phyloP scores from a whole-genome alignment of 2,888 invertebrate species.

The Melanostoma mellinum region DNA sequence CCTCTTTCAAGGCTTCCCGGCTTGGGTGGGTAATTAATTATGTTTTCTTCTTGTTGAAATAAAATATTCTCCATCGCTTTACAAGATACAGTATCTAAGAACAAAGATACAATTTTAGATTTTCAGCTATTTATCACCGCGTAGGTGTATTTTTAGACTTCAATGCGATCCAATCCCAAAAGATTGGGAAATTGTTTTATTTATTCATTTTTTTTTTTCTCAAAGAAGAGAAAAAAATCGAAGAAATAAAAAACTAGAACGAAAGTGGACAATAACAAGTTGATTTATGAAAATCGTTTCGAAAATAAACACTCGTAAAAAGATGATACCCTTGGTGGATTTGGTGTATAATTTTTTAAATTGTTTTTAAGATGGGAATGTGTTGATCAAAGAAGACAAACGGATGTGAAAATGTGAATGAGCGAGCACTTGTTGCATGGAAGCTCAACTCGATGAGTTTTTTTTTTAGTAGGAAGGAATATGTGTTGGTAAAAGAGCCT shows the following conservation, averaged over 20 bases:
- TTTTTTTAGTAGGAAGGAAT: too few relatives aligned
- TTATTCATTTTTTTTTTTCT: slow-evolving; percentile 27
- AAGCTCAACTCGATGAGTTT: too few relatives aligned
- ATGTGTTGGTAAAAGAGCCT: too few relatives aligned
- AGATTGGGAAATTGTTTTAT: slow-evolving; percentile 58
- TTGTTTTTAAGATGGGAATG: not conserved
- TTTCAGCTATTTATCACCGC: slow-evolving; percentile 48
- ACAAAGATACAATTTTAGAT: slow-evolving; percentile 52
- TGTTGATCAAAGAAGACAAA: too few relatives aligned
- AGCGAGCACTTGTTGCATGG: too few relatives aligned
- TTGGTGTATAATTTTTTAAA: not conserved
- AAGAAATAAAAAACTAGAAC: slow-evolving; percentile 30
- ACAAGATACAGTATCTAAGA: slow-evolving; percentile 5
- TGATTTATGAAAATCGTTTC: slow-evolving; percentile 51
- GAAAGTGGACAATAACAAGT: slow-evolving; percentile 48
- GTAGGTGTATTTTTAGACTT: slow-evolving; percentile 60
- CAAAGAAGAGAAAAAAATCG: slow-evolving; percentile 5
- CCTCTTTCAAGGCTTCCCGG: slow-evolving; percentile 42
- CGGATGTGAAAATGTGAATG: too few relatives aligned
- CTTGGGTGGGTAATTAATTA: slow-evolving; percentile 52
- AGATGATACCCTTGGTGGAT: slow-evolving; percentile 7
- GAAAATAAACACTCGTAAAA: slow-evolving; percentile 16
- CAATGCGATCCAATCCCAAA: slow-evolving; percentile 48
- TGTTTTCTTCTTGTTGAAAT: slow-evolving; percentile 39
- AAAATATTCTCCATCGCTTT: slow-evolving; percentile 24